phyloP scores from a whole-genome alignment of 2,797 vertebrate genomes.

The Ispidina picta region DNA sequence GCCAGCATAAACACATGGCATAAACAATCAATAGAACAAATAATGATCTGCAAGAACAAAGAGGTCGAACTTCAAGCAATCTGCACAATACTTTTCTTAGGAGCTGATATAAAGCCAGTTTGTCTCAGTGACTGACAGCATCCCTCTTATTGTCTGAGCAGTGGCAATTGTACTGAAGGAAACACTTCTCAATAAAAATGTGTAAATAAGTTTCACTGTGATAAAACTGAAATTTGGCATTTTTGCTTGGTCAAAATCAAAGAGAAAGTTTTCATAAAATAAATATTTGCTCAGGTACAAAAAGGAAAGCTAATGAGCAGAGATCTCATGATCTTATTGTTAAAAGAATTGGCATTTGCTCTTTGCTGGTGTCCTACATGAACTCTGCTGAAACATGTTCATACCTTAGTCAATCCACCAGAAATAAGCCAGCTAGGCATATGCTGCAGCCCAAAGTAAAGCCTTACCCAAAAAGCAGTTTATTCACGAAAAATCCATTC shows the following conservation, averaged over 20 bases:
- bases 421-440: background rate
- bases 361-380: background rate
- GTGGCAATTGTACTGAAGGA: background rate
- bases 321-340: background rate
- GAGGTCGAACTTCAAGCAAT: background rate
- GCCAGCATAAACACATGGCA: slow-evolving; percentile 10
- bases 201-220: background rate
- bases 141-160: background rate
- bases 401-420: background rate
- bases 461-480: background rate
- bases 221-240: background rate
- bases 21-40: background rate
- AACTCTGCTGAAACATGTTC: background rate
- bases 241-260: background rate
- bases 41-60: slow-evolving; percentile 14
- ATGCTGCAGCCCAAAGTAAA: background rate
- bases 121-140: background rate
- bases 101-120: background rate
- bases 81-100: background rate
- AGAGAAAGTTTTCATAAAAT: background rate
- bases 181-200: background rate
- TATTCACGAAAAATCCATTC: background rate
- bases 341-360: background rate
- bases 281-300: background rate
- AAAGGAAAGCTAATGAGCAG: background rate